Conservation (phyloP, 2,797 vertebrate genomes). For the Syngnathus rostellatus region DNA sequence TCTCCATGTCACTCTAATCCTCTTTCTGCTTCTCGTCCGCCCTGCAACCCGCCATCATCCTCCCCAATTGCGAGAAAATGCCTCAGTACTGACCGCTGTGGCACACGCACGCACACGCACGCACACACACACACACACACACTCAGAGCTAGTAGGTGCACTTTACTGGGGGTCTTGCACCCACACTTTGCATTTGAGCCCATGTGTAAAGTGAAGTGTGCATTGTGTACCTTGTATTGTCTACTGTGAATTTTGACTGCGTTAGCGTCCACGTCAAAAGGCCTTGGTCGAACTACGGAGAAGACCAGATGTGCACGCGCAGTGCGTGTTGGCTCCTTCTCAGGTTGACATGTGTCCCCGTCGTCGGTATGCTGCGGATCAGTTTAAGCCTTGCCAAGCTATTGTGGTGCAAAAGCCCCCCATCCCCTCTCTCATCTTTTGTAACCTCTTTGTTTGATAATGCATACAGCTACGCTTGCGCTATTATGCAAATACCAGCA, state of each 20-base stretch:
- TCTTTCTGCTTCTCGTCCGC: constrained; percentile 43
- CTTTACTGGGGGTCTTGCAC: constrained; percentile 54
- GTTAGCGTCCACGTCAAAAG: constrained; percentile 22
- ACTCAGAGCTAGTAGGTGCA: constrained; percentile 6
- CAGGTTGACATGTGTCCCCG: not conserved
- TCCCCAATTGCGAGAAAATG: constrained; percentile 43
- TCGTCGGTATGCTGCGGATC: constrained; percentile 62
- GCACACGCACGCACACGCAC: not conserved
- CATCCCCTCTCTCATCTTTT: constrained; percentile 43
- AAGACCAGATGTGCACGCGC: constrained; percentile 31
- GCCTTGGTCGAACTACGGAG: constrained; percentile 44
- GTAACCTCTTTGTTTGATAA: constrained; percentile 44
- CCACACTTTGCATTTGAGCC: constrained; percentile 47
- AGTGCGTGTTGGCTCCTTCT: constrained; percentile 8
- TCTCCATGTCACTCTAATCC: constrained; percentile 67
- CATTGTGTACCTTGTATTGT: constrained; percentile 27
- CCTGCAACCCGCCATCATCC: constrained; percentile 45
- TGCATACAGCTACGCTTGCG: constrained; percentile 24
- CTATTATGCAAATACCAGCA: constrained; percentile 7
- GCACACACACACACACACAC: too few species aligned
- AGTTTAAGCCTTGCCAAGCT: constrained; percentile 58
- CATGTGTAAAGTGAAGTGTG: constrained; percentile 40
- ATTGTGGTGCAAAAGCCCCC: constrained; percentile 55
- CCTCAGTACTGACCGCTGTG: constrained; percentile 53
- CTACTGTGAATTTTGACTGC: constrained; percentile 11